A percentile compares a stretch with the other conserved stretches of the same genome.
Evolutionary conservation across 2,113 vertebrate species (phyloP).

Genomic region (Anthoscopus minutus): DNA sequence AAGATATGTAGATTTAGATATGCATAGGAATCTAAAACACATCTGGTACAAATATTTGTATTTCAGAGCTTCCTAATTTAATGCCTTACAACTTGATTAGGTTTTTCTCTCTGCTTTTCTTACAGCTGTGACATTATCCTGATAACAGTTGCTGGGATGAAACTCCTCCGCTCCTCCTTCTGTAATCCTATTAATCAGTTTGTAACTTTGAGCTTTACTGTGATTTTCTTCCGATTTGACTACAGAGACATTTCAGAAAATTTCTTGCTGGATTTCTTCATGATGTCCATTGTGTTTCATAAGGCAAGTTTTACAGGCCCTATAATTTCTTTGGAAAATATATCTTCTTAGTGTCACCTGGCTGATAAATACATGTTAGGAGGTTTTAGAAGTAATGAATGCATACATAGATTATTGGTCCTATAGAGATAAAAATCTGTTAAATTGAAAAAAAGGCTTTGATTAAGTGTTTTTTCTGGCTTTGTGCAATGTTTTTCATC

Average conservation of each 20-base stretch:
- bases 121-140: constrained; percentile 90
- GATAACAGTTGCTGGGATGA: constrained; percentile 90
- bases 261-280: constrained; percentile 94
- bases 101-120: constrained; percentile 47
- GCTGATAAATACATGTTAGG: neutral
- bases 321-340: neutral
- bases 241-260: constrained; percentile 89
- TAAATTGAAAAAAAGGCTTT: neutral
- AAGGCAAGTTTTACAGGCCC: constrained; percentile 77
- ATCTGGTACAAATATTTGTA: neutral
- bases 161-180: constrained; percentile 91
- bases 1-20: neutral
- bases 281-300: constrained; percentile 92
- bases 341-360: neutral
- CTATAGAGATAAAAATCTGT: neutral
- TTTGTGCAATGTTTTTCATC: neutral
- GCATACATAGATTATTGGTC: neutral
- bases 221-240: constrained; percentile 95
- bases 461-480: neutral
- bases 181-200: constrained; percentile 92
- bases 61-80: neutral
- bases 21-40: neutral
- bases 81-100: neutral
- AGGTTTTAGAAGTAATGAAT: neutral
- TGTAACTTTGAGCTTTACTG: constrained; percentile 87